These are phyloP conservation scores for Hippopotamus amphibius DNA, from an alignment of 2,113 vertebrate genomes.

Conservation along the genomic window DNA sequence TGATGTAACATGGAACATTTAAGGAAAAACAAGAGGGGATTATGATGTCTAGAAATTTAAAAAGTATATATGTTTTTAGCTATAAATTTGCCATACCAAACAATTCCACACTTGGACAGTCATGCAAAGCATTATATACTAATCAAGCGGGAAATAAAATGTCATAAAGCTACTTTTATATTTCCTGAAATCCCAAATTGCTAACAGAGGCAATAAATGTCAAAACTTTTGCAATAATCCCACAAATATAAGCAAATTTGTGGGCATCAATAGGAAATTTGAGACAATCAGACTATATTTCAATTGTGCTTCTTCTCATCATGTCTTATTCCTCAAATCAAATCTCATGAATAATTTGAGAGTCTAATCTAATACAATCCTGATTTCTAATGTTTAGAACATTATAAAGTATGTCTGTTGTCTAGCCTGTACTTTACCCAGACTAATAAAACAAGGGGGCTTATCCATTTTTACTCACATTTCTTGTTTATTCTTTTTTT, in stretches of 20 bases:
- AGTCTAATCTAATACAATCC: not conserved
- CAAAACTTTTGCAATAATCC: not conserved
- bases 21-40: rapidly evolving
- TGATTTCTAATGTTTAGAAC: not conserved
- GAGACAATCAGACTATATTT: not conserved
- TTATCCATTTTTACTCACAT: not conserved
- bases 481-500: not conserved
- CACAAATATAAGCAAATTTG: slow-evolving; percentile 45
- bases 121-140: not conserved
- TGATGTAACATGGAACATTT: not conserved
- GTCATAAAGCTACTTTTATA: not conserved
- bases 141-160: not conserved
- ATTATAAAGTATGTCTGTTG: not conserved
- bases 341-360: slow-evolving; percentile 58
- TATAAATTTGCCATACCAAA: not conserved
- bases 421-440: not conserved
- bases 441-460: not conserved
- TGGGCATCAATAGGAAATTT: not conserved
- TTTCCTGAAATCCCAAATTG: not conserved
- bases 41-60: not conserved
- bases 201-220: not conserved
- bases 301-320: not conserved
- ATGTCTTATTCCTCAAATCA: slow-evolving; percentile 43
- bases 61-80: not conserved
- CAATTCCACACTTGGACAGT: not conserved